A percentile compares a stretch with the other conserved stretches of the same genome.
These are phyloP conservation scores for Atherinomorus stipes DNA, from an alignment of 2,113 vertebrate genomes.

Conservation along the genomic window DNA sequence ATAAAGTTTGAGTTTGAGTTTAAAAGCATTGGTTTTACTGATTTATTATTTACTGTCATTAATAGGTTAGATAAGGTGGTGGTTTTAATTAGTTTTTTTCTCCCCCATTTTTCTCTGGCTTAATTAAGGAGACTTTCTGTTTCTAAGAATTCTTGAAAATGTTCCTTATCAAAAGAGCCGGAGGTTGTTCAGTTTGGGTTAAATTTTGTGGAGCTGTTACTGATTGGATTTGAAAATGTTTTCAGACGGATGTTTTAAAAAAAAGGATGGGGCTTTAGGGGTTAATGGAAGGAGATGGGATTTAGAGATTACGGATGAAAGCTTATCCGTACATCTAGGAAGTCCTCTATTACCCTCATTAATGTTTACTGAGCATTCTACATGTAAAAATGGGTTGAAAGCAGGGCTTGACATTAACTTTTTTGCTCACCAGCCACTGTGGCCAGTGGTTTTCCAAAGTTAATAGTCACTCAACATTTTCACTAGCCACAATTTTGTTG, in stretches of 20 bases:
- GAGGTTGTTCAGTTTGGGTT: not conserved
- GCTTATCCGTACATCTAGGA: constrained; percentile 37
- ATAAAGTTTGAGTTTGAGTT: too few relatives aligned
- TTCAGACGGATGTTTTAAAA: constrained; percentile 14
- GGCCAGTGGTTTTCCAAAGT: too few relatives aligned
- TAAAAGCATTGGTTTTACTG: too few relatives aligned
- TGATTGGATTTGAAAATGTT: constrained; percentile 14
- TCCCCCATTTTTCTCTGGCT: not conserved
- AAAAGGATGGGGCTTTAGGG: constrained; percentile 19
- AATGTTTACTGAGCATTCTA: constrained; percentile 12
- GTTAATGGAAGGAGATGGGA: constrained; percentile 45
- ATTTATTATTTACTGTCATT: not conserved
- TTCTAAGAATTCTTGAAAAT: not conserved
- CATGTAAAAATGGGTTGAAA: not conserved
- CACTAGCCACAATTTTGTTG: too few relatives aligned
- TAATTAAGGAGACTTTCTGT: not conserved
- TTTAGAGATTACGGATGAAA: constrained; percentile 48
- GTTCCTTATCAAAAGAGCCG: not conserved
- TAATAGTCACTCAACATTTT: too few relatives aligned
- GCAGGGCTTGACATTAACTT: too few relatives aligned
- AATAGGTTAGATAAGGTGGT: not conserved
- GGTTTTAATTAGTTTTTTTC: not conserved
- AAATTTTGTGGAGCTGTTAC: not conserved
- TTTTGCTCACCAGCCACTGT: too few relatives aligned
- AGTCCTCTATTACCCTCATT: constrained; percentile 24